These are phyloP conservation scores for Horisme vitalbata DNA, from an alignment of 2,888 invertebrate genomes.

Conservation along the genomic window DNA sequence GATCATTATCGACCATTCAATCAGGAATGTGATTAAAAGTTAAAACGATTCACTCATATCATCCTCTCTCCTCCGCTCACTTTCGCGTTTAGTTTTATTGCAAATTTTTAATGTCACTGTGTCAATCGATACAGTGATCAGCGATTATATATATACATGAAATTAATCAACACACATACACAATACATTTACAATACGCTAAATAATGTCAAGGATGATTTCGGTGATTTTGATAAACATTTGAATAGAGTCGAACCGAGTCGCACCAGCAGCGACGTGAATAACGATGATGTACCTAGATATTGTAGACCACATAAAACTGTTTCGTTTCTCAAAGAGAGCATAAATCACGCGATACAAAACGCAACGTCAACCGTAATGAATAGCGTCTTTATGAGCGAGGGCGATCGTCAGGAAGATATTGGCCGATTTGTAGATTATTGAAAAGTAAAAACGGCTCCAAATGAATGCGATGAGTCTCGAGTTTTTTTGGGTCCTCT, in stretches of 20 bases:
- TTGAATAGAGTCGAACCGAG: conserved; percentile 14
- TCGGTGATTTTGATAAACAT: conserved; percentile 11
- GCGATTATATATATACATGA: conserved; percentile 6
- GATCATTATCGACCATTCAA: conserved; percentile 73
- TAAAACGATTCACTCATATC: conserved; percentile 60
- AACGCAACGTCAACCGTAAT: conserved; percentile 58
- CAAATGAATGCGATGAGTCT: conserved; percentile 56
- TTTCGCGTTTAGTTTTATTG: conserved; percentile 36
- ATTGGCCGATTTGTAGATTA: conserved; percentile 64
- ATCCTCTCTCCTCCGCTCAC: conserved; percentile 42
- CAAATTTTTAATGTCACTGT: conserved; percentile 34
- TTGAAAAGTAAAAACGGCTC: conserved; percentile 58
- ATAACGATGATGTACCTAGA: conserved; percentile 7
- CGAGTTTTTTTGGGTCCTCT: conserved; percentile 58
- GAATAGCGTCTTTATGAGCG: conserved; percentile 50
- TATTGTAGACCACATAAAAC: conserved; percentile 13
- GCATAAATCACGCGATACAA: conserved; percentile 67
- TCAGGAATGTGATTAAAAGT: conserved; percentile 70
- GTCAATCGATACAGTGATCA: conserved; percentile 28
- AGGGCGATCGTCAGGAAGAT: conserved; percentile 49
- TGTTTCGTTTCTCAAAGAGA: conserved; percentile 36
- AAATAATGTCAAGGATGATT: conserved; percentile 9
- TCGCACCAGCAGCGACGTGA: conserved; percentile 18
- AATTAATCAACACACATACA: conserved; percentile 6
- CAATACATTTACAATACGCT: conserved; percentile 12